Conservation (phyloP, 1,140 invertebrate genomes). For the Diorhabda elongata region DNA sequence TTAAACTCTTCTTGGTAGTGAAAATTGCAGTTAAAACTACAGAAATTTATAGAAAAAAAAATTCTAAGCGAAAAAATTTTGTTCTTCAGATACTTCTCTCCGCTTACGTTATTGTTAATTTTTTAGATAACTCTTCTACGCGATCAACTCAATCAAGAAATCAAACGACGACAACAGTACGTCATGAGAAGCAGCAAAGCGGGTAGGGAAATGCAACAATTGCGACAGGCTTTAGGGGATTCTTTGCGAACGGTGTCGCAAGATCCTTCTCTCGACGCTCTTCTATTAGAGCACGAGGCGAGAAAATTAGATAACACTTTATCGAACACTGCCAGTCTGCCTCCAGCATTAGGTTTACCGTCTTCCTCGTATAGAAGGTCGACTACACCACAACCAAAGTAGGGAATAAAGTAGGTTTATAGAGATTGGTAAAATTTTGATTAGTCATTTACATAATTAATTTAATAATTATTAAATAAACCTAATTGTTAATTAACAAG, state of each 20-base stretch:
- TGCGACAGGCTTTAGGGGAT: conserved; percentile 76
- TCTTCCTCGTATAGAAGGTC: conserved; percentile 46
- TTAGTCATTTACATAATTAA: too few species aligned
- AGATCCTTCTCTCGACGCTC: conserved; percentile 75
- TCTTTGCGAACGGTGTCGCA: conserved; percentile 77
- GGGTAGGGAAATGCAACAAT: conserved; percentile 78
- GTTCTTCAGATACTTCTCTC: too few species aligned
- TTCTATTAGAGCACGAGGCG: conserved; percentile 80
- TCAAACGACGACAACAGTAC: conserved; percentile 80
- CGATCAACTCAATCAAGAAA: conserved; percentile 80
- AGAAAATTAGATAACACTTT: conserved; percentile 72
- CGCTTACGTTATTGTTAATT: too few species aligned
- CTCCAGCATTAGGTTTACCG: conserved; percentile 50
- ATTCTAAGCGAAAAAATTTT: too few species aligned
- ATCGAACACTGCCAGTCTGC: conserved; percentile 56
- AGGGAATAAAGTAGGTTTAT: conserved; percentile 5
- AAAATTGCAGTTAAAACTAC: too few species aligned
- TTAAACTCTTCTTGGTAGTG: too few species aligned
- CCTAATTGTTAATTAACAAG: too few species aligned
- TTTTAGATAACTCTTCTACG: conserved; percentile 66
- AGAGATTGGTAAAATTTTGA: not conserved
- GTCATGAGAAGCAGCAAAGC: conserved; percentile 74
- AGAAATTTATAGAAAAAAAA: too few species aligned
- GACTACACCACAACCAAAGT: conserved; percentile 47
- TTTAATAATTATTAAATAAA: too few species aligned